Evolutionary conservation across 2,797 vertebrate genomes (phyloP).

Genomic region (Huso huso): DNA sequence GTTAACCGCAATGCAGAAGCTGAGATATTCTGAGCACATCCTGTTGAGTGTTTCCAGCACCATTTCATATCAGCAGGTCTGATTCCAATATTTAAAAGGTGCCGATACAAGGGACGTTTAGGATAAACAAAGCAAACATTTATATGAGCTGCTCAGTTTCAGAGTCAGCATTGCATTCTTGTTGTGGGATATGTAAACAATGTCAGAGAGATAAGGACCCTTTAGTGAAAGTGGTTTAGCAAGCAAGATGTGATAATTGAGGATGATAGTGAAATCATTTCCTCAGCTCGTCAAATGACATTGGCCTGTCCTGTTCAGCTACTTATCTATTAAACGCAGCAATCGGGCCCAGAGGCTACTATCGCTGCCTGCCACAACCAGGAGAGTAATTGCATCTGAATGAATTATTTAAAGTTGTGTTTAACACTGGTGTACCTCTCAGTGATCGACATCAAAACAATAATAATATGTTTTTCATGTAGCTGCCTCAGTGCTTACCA

Average conservation of each 20-base stretch:
- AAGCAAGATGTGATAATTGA: constrained; percentile 1
- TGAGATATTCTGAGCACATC: not conserved
- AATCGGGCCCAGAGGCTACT: not conserved
- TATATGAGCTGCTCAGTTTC: not conserved
- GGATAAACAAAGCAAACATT: not conserved
- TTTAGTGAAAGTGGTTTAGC: constrained; percentile 2
- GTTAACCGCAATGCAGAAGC: not conserved
- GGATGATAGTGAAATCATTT: constrained; percentile 1
- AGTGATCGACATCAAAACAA: not conserved
- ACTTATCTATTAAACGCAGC: constrained; percentile 4
- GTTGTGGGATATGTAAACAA: constrained; percentile 1
- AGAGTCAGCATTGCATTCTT: not conserved
- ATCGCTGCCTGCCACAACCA: not conserved
- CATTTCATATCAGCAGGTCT: not conserved
- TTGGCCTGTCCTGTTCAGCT: constrained; percentile 1
- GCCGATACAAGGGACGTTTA: not conserved
- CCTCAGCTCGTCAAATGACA: constrained; percentile 1
- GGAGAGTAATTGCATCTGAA: constrained; percentile 6
- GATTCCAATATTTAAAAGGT: not conserved
- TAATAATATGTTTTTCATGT: too few relatives aligned
- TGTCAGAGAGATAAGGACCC: not conserved
- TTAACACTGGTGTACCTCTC: not conserved
- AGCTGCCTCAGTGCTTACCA: too few relatives aligned
- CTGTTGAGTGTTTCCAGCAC: not conserved
- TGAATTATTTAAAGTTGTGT: constrained; percentile 5